Evolutionary conservation across 2,113 vertebrate species (phyloP), one percentile per base, ranked within the genome.

Genomic region (Lophura nycthemera): DNA sequence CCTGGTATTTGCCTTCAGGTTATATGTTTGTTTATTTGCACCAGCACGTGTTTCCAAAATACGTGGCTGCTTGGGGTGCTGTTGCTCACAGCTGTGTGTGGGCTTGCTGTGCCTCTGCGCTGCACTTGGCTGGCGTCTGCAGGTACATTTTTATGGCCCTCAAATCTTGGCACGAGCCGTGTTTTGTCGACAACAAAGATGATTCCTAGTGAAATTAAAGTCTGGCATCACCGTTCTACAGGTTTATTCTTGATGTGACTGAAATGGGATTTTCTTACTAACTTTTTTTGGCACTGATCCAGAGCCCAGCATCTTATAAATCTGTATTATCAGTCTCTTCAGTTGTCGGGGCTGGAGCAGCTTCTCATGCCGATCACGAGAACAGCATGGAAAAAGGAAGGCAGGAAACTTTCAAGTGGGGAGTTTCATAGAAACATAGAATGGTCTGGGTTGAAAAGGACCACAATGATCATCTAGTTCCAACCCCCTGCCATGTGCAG

Each of bases 181-280:
- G 70, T 93, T 92, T 92, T 82, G 63, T 93, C 15, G 1, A 61
- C 84, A 59, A 66, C 80, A 89, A 70, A 54, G 36, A 93, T 61
- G 76, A 74, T 69, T 43, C 76, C 80, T 36, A 9, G 88, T 40
- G 83, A 90, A 96, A 93, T 92, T 4, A 76, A 90, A 87, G 38
- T 48, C 89, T 82, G 93, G 77, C 81, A 65, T 61, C 1, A 1
- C 70, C 1, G 1, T 34, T 72, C 77, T 19, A 4, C 66, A 89
- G 81, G 89, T 93, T 90, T 89, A 59, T 57, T 72, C 1, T 0
- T 3, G 0, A n/a, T 14, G 52, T 72, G n/a, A 88, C 36, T 78
- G 86, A 81, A 89, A 84, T 67, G 77, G 54, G 92, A 25, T 92
- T 96, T 96, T 94, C 93, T 83, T 56, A 83, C 61, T 43, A 86